These are phyloP conservation scores for Neodiprion fabricii DNA, from an alignment of 1,140 invertebrate species.

Conservation along the genomic window DNA sequence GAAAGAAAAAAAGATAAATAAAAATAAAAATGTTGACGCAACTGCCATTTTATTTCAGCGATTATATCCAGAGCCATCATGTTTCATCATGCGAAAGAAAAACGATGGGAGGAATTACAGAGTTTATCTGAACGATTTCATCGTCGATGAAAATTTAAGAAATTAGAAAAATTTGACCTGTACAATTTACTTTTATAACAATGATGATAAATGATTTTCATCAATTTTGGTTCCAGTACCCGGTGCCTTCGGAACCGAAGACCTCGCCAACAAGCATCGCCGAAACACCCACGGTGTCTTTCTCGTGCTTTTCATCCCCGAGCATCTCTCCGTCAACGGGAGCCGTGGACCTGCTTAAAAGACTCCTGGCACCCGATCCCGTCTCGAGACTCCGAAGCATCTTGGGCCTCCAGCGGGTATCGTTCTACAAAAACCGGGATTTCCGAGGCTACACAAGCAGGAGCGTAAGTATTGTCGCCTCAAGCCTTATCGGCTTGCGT, in stretches of 20 bases:
- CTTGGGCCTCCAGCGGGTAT: slow-evolving; percentile 53
- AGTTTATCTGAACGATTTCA: no score
- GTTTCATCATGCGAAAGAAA: no score
- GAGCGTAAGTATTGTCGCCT: slow-evolving; percentile 2
- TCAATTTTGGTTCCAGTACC: slow-evolving; percentile 36
- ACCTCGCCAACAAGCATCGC: slow-evolving; percentile 5
- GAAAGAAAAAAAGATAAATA: no score
- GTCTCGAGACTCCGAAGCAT: slow-evolving; percentile 52
- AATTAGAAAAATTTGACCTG: no score
- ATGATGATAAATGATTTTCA: no score
- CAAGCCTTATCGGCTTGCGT: no score
- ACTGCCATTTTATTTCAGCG: no score
- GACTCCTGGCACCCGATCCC: slow-evolving; percentile 58
- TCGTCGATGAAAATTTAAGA: no score
- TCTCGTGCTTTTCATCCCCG: slow-evolving; percentile 34
- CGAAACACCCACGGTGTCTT: neutral
- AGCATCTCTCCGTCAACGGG: slow-evolving; percentile 39
- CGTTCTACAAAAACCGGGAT: slow-evolving; percentile 61
- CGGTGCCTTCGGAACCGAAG: slow-evolving; percentile 14
- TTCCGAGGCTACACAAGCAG: slow-evolving; percentile 33
- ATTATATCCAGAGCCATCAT: no score
- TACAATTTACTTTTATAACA: no score
- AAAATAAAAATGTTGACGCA: no score
- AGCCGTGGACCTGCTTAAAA: slow-evolving; percentile 54
- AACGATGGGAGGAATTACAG: no score